Evolutionary conservation across 1,140 invertebrate species (phyloP), one percentile per base, ranked within the genome.

Genomic region (Drosophila navojoa): DNA sequence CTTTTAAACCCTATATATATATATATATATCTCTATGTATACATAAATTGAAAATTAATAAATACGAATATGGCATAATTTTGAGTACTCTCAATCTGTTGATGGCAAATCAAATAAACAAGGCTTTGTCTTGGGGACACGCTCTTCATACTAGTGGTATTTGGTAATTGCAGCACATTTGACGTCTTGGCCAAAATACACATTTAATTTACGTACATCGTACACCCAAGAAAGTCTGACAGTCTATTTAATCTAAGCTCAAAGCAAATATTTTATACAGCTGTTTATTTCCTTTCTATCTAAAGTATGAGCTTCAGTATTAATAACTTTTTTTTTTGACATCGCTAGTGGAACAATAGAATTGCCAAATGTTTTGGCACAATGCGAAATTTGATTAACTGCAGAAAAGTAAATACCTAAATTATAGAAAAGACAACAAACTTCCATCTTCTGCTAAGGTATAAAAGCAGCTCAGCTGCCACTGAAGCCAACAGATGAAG

Each of bases 221-320:
- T 86, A 87, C 71, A 69, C 66, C 52, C 53, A 67, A 75, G 68
- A 71, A 63, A 38, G 35, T 79, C 64, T 75, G 42, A 9, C 5
- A 45, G 4, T 38, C 11, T 86, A 79, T 90, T 87, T 86, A 73
- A 75, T 71, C 45, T 76, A 57, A 67, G 63, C 77, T 80, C 68
- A 22, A 15, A 53, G 55, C 67, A 87, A 87, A 87, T 84, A 89
- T 87, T 87, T 90, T 77, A 55, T 77, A 87, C 76, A 87, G 55
- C 62, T 86, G 84, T 71, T 89, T 53, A 47, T 49, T 53, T 68
- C 66, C 53, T 61, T 62, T 68, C 38, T 77, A n/a, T 47, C 15
- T 77, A 13, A 9, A 53, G 67, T 58, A 32, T 61, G 29, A 35
- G 64, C 44, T 22, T 76, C 52, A 47, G 64, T 68, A 72, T 73